Base-by-base conservation (phyloP, 2,113 vertebrate species). In the Hemiscyllium ocellatum region DNA sequence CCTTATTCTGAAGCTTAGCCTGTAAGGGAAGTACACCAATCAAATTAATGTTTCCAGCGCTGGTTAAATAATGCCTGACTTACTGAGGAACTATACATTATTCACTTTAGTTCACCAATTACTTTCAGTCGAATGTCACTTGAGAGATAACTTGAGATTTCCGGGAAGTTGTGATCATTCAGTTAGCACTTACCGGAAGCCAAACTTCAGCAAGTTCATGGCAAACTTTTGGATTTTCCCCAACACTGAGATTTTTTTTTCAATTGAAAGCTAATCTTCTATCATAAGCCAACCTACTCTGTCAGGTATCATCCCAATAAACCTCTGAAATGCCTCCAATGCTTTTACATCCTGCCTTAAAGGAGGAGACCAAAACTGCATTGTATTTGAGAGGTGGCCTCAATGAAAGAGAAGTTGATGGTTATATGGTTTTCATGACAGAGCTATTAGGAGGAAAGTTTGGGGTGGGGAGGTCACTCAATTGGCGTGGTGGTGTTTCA, bases 1-100 rank as follows among this genome's bases (percentile, higher is more conserved):
- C 94, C 96, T 97, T 97, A 47, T 96, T 95, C 52, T 94, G 96
- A 80, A 97, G 96, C 95, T 96, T 97, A 33, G 96, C 96, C 97
- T 97, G 80, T 5, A 12, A 61, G 85, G n/a, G 26, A 56, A 96
- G 19, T 26, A 33, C 17, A 95, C 42, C 42, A 3, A 47, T 33
- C 47, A 26, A 22, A 20, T 72, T 72, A 47, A 10, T 47, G 37
- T 47, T 94, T 17, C 22, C 37, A 10, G n/a, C 90, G 5, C 37
- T 29, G 20, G 8, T 70, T 50, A 70, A 70, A 72, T 37, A 72
- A 52, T 22, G 5, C 12, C 20, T 50, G 52, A 72, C 22, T 24
- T 72, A 26, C 70, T 72, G 70, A 72, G 24, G 85, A 8, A 26
- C 47, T 52, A 26, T 0, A 26, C 20, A 20, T 6, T 4, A 50